phyloP scores from a whole-genome alignment of 2,113 vertebrate species.

The Chinchilla lanigera region DNA sequence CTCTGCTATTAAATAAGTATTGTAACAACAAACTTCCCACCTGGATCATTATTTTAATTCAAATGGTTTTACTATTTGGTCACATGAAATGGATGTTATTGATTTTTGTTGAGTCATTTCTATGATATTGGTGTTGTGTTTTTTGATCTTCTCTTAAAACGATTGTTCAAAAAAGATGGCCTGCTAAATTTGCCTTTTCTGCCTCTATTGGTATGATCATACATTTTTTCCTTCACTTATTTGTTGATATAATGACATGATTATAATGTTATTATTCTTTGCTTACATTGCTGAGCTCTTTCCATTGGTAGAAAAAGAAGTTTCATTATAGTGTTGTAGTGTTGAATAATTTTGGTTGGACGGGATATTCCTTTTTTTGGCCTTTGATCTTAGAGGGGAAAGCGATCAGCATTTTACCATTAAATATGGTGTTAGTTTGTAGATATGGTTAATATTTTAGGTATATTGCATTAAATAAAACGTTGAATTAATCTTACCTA shows the following conservation, averaged over 20 bases:
- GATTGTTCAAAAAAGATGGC: background rate
- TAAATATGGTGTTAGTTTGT: background rate
- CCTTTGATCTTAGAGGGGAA: background rate
- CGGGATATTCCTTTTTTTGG: background rate
- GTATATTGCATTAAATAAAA: background rate
- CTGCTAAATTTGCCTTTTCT: background rate
- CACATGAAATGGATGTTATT: background rate
- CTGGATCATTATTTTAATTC: background rate
- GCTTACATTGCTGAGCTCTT: background rate
- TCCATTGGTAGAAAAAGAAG: background rate
- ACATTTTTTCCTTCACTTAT: background rate
- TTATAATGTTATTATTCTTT: background rate
- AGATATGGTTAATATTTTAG: background rate
- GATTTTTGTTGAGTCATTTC: background rate
- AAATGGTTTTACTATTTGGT: background rate
- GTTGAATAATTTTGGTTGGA: background rate
- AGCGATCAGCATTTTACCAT: background rate
- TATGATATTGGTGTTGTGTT: background rate
- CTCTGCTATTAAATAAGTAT: conserved; percentile 19
- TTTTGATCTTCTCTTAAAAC: background rate
- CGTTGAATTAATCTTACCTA: background rate
- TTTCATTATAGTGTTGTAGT: background rate
- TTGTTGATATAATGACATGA: background rate
- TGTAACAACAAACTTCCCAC: background rate
- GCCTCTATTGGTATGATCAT: background rate